Base-by-base conservation (phyloP, 1,140 invertebrate genomes). In the Formica exsecta region DNA sequence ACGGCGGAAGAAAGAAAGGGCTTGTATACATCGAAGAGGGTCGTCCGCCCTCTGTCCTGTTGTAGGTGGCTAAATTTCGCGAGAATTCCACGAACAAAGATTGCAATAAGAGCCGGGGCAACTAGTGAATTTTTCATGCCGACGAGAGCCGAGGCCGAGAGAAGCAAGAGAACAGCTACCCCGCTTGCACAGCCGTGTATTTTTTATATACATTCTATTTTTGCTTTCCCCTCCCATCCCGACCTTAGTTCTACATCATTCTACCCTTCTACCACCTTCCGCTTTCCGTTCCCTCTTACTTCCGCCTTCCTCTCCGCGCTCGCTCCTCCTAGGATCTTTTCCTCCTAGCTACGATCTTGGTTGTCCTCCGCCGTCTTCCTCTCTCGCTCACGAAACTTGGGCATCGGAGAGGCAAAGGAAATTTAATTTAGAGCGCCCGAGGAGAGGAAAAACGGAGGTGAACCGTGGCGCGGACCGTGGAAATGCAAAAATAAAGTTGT, bases 101-200 rank as follows among this genome's bases (percentile, higher is more conserved):
- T 88, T 84, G 85, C 70, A 86, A 86, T 76, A 88, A 76, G 48
- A 66, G 79, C 11, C 51, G 57, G 62, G 77, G 73, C 57, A 87
- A 89, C 70, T 74, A 79, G 86, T 88, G 86, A 89, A 88, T 89
- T 88, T 89, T 89, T 88, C 76, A 88, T 88, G 54, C 41, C 41
- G 57, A 19, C 64, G 65, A 87, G 65, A 87, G 32, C 38, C 38
- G 44, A 73, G 44, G 65, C 77, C 22, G 32, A 75, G 48, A 19
- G 3, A n/a, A 32, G 44, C 48, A 59, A 44, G 62, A 73, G 44
- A 32, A 29, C 57, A 44, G 41, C 73, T 41, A 61, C 64, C 48
- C 48, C 9, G 62, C 62, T 85, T 36, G 71, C 65, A 13, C 44
- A 86, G 44, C 38, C 61, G 22, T 86, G 59, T 84, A 87, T 87